Base-by-base conservation (phyloP, 2,113 vertebrate genomes). In the Microtus oregoni region DNA sequence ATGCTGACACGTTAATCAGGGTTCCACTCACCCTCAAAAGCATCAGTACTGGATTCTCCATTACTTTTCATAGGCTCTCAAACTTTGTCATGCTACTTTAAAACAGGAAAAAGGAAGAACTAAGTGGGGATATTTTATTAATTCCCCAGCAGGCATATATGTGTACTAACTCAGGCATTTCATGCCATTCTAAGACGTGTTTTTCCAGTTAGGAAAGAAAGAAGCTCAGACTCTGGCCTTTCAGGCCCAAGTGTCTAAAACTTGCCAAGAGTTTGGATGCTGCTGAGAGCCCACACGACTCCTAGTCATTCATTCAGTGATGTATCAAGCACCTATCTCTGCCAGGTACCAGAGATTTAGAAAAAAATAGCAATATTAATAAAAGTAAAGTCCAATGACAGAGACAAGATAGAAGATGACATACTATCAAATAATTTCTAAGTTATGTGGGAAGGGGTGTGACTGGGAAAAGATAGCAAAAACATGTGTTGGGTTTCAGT, bases 391-490 rank as follows among this genome's bases (percentile, higher is more conserved):
- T 70, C 11, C 19, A 83, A 83, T 28, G 35, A 13, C 44, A 15
- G 7, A 92, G 47, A 87, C 52, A 96, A 92, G 72, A 91, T 35
- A 14, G 65, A 86, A 83, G 22, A 41, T 83, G 7, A 83, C n/a
- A 63, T 5, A 2, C 22, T 41, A 41, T 63, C 70, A 96, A 55
- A 61, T 47, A 89, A 78, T 78, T 86, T 76, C 73, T 77, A 79
- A 55, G 88, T 47, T 47, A n/a, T 76, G 6, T 81, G 26, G 5
- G 67, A 35, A 44, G 5, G 26, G 7, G 7, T 88, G 0, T n/a
- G 65, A 85, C 15, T 35, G 67, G 38, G 52, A 96, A 50, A 75
- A 79, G 17, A 94, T 13, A 47, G 20, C 35, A 65, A 44, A 11
- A 86, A 32, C 20, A 15, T 20, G 11, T 89, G 86, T 67, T 32